A percentile compares a stretch with the other conserved stretches of the same genome.
These are phyloP conservation scores for Pocillopora meandrina DNA, from an alignment of 92 coral and sea anemone species.

Conservation along the genomic window DNA sequence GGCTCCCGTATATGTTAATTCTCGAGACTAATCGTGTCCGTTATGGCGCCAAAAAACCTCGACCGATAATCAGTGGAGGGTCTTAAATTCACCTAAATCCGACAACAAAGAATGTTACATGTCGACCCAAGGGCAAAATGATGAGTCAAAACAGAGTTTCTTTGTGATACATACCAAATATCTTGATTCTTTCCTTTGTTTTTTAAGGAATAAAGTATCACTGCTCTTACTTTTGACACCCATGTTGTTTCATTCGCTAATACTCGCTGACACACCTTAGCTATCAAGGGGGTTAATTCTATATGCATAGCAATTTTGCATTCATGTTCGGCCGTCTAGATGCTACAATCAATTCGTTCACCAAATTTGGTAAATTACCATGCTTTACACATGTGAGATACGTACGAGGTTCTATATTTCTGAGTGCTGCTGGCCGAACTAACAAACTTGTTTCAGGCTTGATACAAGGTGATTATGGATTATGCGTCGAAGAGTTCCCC, in stretches of 20 bases:
- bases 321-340: background rate
- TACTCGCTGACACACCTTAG: too few species aligned
- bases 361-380: slow-evolving; percentile 2
- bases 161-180: background rate
- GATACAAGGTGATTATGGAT: background rate
- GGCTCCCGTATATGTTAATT: background rate
- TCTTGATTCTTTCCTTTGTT: slow-evolving; percentile 5
- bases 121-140: slow-evolving; percentile 18
- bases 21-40: background rate
- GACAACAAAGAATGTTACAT: background rate
- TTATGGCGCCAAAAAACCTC: background rate
- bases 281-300: background rate
- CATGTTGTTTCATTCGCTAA: background rate
- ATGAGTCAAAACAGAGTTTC: slow-evolving; percentile 17
- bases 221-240: slow-evolving; percentile 10
- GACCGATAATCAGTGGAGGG: slow-evolving; percentile 9
- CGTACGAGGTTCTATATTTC: background rate
- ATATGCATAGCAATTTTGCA: background rate
- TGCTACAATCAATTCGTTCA: background rate
- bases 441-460: background rate
- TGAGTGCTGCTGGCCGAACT: background rate
- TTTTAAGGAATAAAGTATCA: slow-evolving; percentile 3
- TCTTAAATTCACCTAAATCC: slow-evolving; percentile 15
- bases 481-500: background rate
- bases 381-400: background rate